phyloP scores from a whole-genome alignment of 2,888 invertebrate species.

The Ashinkailepas kermadecensis region DNA sequence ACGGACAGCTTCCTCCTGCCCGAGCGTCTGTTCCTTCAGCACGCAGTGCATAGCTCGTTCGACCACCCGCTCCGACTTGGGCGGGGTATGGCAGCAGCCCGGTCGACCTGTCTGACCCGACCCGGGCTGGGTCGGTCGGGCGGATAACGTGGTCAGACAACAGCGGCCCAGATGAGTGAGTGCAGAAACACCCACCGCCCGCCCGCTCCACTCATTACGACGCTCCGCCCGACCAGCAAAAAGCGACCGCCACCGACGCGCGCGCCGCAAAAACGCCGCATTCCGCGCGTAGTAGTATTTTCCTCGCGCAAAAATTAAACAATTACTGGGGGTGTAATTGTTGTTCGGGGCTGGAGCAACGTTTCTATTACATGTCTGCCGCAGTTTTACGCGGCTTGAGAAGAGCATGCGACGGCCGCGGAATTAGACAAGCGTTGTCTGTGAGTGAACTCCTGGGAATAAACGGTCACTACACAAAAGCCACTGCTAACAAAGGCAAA shows the following conservation, averaged over 20 bases:
- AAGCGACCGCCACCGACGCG: conserved; percentile 8
- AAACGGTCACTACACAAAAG: too few relatives aligned
- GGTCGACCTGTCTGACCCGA: not conserved
- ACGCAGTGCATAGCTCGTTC: too few relatives aligned
- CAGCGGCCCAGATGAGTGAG: not conserved
- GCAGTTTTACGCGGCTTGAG: not conserved
- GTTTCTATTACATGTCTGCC: conserved; percentile 7
- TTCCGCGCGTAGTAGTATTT: not conserved
- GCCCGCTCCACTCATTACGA: not conserved
- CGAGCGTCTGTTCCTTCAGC: too few relatives aligned
- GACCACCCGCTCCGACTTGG: not conserved
- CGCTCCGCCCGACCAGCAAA: not conserved
- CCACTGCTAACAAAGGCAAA: too few relatives aligned
- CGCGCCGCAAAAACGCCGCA: not conserved
- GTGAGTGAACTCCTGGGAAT: too few relatives aligned
- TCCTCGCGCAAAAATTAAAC: not conserved
- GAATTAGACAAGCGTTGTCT: too few relatives aligned
- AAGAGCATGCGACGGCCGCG: not conserved
- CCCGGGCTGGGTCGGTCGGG: not conserved
- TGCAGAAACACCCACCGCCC: not conserved
- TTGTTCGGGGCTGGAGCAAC: not conserved
- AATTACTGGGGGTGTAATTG: not conserved
- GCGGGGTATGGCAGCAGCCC: not conserved
- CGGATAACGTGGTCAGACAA: not conserved
- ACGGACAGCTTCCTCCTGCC: too few relatives aligned